A percentile compares a stretch with the other conserved stretches of the same genome.
These are phyloP conservation scores for Eremophila alpestris DNA, from an alignment of 2,797 vertebrate species.

Conservation along the genomic window DNA sequence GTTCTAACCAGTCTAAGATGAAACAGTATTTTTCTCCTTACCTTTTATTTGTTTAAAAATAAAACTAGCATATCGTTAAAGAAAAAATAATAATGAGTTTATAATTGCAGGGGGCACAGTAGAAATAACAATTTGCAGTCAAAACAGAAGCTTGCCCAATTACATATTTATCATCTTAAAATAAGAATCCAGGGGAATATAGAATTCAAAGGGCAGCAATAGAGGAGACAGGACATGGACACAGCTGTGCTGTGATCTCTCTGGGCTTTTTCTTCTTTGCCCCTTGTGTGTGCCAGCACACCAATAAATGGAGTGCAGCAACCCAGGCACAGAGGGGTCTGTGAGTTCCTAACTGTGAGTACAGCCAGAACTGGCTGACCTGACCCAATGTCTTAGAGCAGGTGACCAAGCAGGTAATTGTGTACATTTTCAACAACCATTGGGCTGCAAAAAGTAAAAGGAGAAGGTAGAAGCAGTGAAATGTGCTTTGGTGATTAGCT, in stretches of 20 bases:
- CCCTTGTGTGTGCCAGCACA: background rate
- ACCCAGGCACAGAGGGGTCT: background rate
- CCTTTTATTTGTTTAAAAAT: background rate
- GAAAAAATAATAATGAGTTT: background rate
- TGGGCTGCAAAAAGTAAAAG: slow-evolving; percentile 28
- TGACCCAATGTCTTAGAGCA: background rate
- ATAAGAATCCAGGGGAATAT: background rate
- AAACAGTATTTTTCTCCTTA: background rate
- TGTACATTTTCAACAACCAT: background rate
- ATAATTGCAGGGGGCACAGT: background rate
- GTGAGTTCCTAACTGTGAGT: background rate
- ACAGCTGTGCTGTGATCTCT: background rate
- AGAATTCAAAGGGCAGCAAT: background rate
- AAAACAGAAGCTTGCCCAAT: background rate
- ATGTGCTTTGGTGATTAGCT: slow-evolving; percentile 32
- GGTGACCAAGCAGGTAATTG: background rate
- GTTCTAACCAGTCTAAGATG: background rate
- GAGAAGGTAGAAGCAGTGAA: slow-evolving; percentile 29
- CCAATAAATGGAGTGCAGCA: background rate
- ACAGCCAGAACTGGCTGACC: background rate
- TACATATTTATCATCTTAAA: background rate
- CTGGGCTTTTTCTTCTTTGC: background rate
- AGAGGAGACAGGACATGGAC: background rate
- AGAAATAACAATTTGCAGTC: background rate
- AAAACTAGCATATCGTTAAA: background rate